Evolutionary conservation across 2,113 vertebrate species (phyloP).

Genomic region (Nibea coibor): DNA sequence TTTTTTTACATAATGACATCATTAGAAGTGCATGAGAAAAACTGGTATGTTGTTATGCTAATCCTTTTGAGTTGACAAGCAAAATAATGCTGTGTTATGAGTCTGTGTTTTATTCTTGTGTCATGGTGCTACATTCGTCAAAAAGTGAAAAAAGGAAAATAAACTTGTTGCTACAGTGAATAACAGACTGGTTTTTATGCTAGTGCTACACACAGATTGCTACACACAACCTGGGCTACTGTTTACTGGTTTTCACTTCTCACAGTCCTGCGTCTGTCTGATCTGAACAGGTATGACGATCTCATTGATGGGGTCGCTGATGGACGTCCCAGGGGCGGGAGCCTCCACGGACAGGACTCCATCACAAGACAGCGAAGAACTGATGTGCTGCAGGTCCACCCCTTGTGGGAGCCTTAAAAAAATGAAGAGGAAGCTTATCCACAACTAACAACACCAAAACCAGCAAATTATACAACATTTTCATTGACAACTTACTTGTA

Average conservation of each 20-base stretch:
- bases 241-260: slow-evolving; percentile 45
- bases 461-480: background rate
- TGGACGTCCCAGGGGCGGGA: slow-evolving; percentile 42
- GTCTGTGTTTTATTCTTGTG: background rate
- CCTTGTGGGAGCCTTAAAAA: slow-evolving; percentile 76
- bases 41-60: background rate
- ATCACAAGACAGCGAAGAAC: slow-evolving; percentile 74
- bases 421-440: background rate
- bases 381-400: slow-evolving; percentile 75
- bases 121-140: background rate
- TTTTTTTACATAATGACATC: background rate
- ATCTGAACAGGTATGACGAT: slow-evolving; percentile 79
- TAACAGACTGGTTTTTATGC: background rate
- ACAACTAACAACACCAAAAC: background rate
- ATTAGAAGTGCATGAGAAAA: slow-evolving; percentile 2
- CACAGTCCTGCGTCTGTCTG: slow-evolving; percentile 50
- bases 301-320: slow-evolving; percentile 47
- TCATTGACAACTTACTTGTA: slow-evolving; percentile 76
- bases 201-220: slow-evolving; percentile 8
- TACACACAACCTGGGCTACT: background rate
- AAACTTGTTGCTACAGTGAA: slow-evolving; percentile 11
- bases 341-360: slow-evolving; percentile 79
- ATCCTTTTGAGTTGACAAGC: background rate
- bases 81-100: background rate
- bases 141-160: slow-evolving; percentile 1